Conservation (phyloP, 35 echinoderm and acorn worm species). For the Heliocidaris tuberculata region DNA sequence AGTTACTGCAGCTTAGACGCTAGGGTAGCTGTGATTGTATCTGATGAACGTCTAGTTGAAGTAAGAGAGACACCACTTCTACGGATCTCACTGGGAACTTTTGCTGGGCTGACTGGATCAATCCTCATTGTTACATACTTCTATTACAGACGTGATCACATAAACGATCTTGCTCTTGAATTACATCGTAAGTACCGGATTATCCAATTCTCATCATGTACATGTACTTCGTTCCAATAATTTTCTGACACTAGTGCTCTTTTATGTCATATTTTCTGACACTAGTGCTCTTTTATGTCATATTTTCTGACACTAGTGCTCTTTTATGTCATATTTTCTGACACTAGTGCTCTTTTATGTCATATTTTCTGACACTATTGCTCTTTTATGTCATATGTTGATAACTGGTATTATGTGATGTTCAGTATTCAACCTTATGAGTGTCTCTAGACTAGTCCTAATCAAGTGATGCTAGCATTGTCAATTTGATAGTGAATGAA, state of each 20-base stretch:
- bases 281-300: too few relatives aligned
- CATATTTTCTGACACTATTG: neutral
- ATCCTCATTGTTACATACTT: constrained; percentile 61
- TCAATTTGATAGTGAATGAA: neutral
- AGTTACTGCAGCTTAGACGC: constrained; percentile 70
- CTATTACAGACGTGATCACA: constrained; percentile 66
- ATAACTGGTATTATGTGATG: neutral
- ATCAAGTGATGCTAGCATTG: neutral
- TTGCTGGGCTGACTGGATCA: constrained; percentile 55
- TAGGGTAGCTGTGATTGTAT: constrained; percentile 62
- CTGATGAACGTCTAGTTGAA: constrained; percentile 2
- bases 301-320: too few relatives aligned
- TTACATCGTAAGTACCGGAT: constrained; percentile 40
- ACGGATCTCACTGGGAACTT: constrained; percentile 48
- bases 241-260: too few relatives aligned
- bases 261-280: neutral
- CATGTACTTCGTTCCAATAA: neutral
- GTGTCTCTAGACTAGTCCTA: neutral
- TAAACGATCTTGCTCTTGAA: constrained; percentile 24
- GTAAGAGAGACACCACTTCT: constrained; percentile 28
- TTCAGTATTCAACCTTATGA: neutral
- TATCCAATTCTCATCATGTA: neutral
- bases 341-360: too few relatives aligned
- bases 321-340: too few relatives aligned
- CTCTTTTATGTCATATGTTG: neutral